Evolutionary conservation across 35 echinoderm and acorn worm species (phyloP), one percentile per base, ranked within the genome.

Genomic region (Patiria miniata): DNA sequence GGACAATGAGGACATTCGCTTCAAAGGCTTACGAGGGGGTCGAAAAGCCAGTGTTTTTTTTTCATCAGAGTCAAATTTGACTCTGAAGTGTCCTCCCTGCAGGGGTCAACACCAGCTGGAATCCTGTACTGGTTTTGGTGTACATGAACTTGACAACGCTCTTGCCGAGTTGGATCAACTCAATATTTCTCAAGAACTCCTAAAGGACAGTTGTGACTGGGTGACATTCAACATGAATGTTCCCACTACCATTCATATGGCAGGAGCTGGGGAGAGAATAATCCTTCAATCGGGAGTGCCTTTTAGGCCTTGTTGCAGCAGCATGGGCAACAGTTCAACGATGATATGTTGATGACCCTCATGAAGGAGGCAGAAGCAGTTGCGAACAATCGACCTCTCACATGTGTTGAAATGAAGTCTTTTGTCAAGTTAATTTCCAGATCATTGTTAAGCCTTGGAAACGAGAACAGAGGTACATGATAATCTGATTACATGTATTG

Each of bases 331-430:
- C 95, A 90, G 2, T 78, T 97, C 19, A 53, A 90, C 40, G 90
- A 96, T 77, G 86, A 96, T 22, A 36, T 60, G 17, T 68, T 96
- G 21, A 37, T 53, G 8, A 96, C 94, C 5, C 83, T 96, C 47
- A 84, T 96, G 85, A 68, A 79, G 32, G 90, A 96, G 60, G 94
- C 87, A 80, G 86, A 73, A 39, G 82, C 81, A 23, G 89, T 92
- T 50, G 61, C 89, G n/a, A 96, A 95, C 77, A 69, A 79, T 55
- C 80, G 94, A 58, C 93, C 93, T 29, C 78, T 92, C 37, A 90
- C 90, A 16, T 77, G 76, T 15, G 29, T 52, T 37, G 81, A 85
- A 61, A n/a, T 86, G 60, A 80, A 86, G 19, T 88, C 90, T n/a
- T n/a, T n/a, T n/a, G n/a, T n/a, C n/a, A n/a, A n/a, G n/a, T n/a